phyloP scores from a whole-genome alignment of 2,888 invertebrate species.

The Ormyrus labotus region DNA sequence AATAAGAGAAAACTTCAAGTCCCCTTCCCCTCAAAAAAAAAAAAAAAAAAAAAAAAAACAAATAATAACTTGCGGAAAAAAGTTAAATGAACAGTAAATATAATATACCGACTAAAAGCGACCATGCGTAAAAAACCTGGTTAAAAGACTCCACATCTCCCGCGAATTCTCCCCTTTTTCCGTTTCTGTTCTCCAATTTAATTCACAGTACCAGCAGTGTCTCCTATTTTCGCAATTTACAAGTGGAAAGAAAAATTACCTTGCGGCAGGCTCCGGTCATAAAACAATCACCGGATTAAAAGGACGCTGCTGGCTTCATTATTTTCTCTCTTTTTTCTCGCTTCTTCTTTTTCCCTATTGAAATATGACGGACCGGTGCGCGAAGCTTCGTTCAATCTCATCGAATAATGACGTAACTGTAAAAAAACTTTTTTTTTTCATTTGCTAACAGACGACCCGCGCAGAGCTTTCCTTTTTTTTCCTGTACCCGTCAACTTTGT shows the following conservation, averaged over 20 bases:
- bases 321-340: neutral
- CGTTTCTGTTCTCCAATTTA: slow-evolving; percentile 19
- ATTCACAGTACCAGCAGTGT: slow-evolving; percentile 2
- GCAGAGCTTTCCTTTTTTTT: neutral
- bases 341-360: neutral
- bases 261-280: neutral
- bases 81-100: neutral
- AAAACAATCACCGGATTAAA: slow-evolving; percentile 22
- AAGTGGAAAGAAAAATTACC: slow-evolving; percentile 6
- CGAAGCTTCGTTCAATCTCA: neutral
- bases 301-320: slow-evolving; percentile 23
- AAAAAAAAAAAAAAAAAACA: neutral
- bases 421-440: neutral
- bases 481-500: slow-evolving; percentile 13
- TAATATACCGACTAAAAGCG: neutral
- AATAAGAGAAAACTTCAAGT: too few species aligned
- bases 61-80: neutral
- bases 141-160: neutral
- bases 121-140: neutral
- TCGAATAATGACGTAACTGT: slow-evolving; percentile 15
- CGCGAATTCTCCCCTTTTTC: neutral
- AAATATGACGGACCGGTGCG: neutral
- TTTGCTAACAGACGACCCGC: too few species aligned
- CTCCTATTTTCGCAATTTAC: slow-evolving; percentile 24
- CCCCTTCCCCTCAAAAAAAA: too few species aligned